Evolutionary conservation across 2,888 invertebrate species (phyloP).

Genomic region (Synergus itoensis): DNA sequence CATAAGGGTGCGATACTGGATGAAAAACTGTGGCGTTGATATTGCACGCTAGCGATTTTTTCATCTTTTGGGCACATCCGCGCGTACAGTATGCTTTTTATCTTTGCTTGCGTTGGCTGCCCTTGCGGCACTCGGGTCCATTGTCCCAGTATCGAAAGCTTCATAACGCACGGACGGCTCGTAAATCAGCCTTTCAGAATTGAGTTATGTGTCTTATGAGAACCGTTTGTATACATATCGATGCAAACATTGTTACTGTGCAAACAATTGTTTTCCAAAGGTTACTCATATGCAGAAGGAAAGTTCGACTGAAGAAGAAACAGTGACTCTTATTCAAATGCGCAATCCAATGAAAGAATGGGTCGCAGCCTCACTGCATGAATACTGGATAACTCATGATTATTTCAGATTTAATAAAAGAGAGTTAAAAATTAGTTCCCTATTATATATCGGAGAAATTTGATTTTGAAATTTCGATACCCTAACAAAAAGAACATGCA

Average conservation of each 20-base stretch:
- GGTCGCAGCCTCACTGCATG: not conserved
- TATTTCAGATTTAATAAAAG: too few species aligned
- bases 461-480: too few species aligned
- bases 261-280: conserved; percentile 39
- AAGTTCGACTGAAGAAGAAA: conserved; percentile 15
- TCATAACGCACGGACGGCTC: conserved; percentile 36
- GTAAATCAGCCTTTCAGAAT: conserved; percentile 38
- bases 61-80: not conserved
- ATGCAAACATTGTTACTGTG: conserved; percentile 32
- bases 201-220: conserved; percentile 30
- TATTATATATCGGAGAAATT: too few species aligned
- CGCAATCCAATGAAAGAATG: not conserved
- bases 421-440: too few species aligned
- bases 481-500: too few species aligned
- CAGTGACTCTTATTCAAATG: conserved; percentile 43
- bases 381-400: not conserved
- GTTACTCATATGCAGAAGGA: conserved; percentile 21
- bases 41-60: not conserved
- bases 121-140: conserved; percentile 11
- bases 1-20: too few species aligned
- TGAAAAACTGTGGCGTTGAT: too few species aligned
- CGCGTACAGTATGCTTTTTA: not conserved
- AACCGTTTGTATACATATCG: conserved; percentile 24
- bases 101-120: not conserved
- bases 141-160: conserved; percentile 39